phyloP scores from a whole-genome alignment of 2,113 vertebrate genomes.

The Pristiophorus japonicus region DNA sequence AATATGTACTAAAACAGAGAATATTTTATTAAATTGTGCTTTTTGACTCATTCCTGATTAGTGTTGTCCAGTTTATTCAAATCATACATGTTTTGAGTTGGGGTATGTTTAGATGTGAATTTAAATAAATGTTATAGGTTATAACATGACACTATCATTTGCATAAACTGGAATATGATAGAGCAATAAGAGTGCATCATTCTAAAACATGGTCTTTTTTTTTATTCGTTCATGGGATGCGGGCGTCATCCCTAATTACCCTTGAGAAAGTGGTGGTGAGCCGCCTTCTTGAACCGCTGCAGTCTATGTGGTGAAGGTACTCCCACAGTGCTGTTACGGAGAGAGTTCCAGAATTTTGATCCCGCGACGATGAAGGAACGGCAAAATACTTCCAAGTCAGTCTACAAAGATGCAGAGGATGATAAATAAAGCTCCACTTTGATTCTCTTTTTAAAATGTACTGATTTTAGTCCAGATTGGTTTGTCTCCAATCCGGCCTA shows the following conservation, averaged over 20 bases:
- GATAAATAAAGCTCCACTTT: not conserved
- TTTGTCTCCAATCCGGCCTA: not conserved
- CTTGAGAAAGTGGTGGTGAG: too few species aligned
- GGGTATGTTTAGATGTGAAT: not conserved
- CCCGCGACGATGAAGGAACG: too few species aligned
- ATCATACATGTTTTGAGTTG: not conserved
- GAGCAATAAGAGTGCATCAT: not conserved
- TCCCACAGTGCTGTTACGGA: too few species aligned
- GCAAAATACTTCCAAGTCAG: too few species aligned
- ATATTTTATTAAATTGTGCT: not conserved
- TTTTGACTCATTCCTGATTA: not conserved
- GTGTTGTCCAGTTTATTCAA: not conserved
- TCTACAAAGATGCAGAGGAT: not conserved
- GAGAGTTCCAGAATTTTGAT: too few species aligned
- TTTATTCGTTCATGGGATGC: too few species aligned
- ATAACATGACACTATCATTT: not conserved
- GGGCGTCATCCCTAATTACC: too few species aligned
- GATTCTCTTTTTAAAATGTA: not conserved
- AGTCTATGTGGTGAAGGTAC: too few species aligned
- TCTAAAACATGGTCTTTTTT: not conserved
- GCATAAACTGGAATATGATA: not conserved
- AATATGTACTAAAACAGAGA: not conserved
- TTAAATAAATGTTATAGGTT: not conserved
- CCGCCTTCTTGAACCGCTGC: too few species aligned
- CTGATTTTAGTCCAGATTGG: not conserved